Conservation (phyloP, 2,113 vertebrate genomes). For the Corvus cornix region DNA sequence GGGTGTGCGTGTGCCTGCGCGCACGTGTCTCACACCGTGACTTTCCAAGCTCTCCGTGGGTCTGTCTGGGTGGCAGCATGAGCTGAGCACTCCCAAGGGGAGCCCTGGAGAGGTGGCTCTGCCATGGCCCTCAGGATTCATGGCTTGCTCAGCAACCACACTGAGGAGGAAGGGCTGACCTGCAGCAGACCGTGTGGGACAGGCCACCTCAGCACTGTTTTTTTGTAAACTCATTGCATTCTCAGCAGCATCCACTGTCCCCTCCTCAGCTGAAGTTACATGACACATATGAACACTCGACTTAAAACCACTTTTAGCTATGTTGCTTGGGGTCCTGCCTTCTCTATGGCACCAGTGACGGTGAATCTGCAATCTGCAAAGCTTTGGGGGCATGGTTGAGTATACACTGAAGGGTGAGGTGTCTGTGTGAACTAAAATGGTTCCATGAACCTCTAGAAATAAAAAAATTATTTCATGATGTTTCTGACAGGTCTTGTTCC, state of each 20-base stretch:
- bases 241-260: not conserved
- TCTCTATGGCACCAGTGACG: not conserved
- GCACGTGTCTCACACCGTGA: fast-evolving
- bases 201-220: not conserved
- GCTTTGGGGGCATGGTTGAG: fast-evolving
- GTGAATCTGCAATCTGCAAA: not conserved
- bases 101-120: not conserved
- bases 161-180: not conserved
- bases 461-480: not conserved
- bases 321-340: not conserved
- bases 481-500: not conserved
- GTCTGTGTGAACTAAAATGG: not conserved
- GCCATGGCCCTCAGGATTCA: not conserved
- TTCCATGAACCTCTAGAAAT: not conserved
- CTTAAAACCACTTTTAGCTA: not conserved
- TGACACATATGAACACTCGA: not conserved
- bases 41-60: fast-evolving
- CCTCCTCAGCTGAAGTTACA: not conserved
- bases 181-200: fast-evolving
- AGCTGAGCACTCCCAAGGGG: fast-evolving
- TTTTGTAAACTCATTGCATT: not conserved
- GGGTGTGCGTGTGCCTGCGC: not conserved
- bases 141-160: fast-evolving
- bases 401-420: not conserved
- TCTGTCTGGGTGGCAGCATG: not conserved